Evolutionary conservation across 2,113 vertebrate species (phyloP), one percentile per base, ranked within the genome.

Genomic region (Carettochelys insculpta): DNA sequence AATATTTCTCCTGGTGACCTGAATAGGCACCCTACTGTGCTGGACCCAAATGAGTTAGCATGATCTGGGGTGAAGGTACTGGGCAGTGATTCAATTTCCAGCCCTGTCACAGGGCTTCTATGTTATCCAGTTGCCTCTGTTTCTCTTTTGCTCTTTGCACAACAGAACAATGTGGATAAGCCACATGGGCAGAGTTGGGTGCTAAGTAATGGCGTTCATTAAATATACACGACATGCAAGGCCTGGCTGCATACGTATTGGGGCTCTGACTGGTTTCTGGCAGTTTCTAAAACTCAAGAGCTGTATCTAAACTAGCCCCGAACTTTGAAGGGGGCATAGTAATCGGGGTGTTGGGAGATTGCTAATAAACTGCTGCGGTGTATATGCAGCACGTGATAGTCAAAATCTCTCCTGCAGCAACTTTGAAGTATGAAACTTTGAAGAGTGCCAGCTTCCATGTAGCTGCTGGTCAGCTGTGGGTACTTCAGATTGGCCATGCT

Each of bases 21-120:
- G 27, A 38, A 25, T 8, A 52, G 12, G 43, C 0, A 2, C 19
- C 3, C 24, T 51, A 47, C 45, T 12, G 0, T 1, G 3, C 31
- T 51, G 51, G 20, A 31, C 38, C 45, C 47, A 58, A 11, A 41
- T 27, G 6, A 14, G 68, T 51, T 83, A 61, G 25, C 3, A 0
- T 11, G 80, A 12, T 86, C 77, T 29, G 6, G 14, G 47, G 4
- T 13, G 51, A 82, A 65, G 56, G 14, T 31, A 8, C 7, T 50
- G 27, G 2, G 8, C 6, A 43, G 13, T 2, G 1, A n/a, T 86
- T 68, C 19, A 68, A 68, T 68, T n/a, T 6, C 43, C 45, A 31
- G 56, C 20, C 34, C n/a, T 34, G 51, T 41, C 77, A 82, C 80
- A 61, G 56, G 38, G 25, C 76, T 77, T 75, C 65, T 1, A 1